Base-by-base conservation (phyloP, 2,113 vertebrate genomes). In the Sander lucioperca region DNA sequence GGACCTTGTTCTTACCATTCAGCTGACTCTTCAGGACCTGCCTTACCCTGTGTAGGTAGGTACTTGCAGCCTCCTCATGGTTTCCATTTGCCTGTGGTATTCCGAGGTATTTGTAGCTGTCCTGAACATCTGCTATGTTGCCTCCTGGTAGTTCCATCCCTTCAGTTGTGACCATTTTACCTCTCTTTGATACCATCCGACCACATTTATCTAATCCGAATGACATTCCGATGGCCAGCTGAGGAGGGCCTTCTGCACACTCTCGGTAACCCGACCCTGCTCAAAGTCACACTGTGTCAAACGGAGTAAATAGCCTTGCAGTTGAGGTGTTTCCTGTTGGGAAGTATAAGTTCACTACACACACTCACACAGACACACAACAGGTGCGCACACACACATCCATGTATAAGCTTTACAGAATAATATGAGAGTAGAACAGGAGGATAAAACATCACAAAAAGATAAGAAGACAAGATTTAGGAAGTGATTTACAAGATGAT, bases 291-390 rank as follows among this genome's bases (percentile, higher is more conserved):
- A 85, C 36, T 33, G 71, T 74, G 69, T 92, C 85, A 93, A 91
- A 91, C 81, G 76, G 82, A 80, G 83, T 92, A 91, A 90, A 93
- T 84, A 83, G 75, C 74, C 85, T 84, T 89, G 86, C 80, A 91
- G 81, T 92, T 77, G 64, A 93, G 86, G 91, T 94, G 93, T 93
- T 95, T 94, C 91, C 92, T 92, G 74, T 82, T 89, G 83, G 86
- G 87, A 88, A 61, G 74, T 79, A 86, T 83, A 82, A 70, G 78
- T 70, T 85, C 63, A 80, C 79, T 72, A 45, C 48, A 0, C 27
- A n/a, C 48, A 67, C 13, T 48, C 36, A 58, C 18, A 16, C 54
- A 68, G 53, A 30, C 53, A 50, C 43, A 19, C 54, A 0, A 33
- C 6, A 33, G 33, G 6, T 33, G 6, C 23, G 14, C 47, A 16